phyloP scores from a whole-genome alignment of 2,113 vertebrate genomes.

The Colius striatus region DNA sequence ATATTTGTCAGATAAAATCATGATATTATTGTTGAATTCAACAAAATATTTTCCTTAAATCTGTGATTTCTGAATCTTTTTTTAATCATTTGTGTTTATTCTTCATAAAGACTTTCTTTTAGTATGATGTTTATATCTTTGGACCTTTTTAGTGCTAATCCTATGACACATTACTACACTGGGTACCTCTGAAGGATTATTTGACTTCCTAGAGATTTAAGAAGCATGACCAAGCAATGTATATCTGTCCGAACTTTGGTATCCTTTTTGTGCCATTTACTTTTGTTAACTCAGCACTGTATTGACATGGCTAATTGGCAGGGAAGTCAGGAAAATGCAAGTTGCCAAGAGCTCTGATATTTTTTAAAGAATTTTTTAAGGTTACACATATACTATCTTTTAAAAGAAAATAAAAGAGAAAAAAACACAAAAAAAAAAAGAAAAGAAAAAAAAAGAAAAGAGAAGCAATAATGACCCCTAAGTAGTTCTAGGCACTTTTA shows the following conservation, averaged over 20 bases:
- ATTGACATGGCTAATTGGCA: conserved; percentile 80
- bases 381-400: conserved; percentile 80
- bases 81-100: conserved; percentile 84
- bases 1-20: conserved; percentile 90
- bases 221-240: conserved; percentile 74
- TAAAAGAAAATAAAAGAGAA: conserved; percentile 71
- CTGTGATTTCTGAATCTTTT: conserved; percentile 84
- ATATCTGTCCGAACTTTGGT: conserved; percentile 72
- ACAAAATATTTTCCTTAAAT: conserved; percentile 88
- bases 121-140: conserved; percentile 83
- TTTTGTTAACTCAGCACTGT: conserved; percentile 76
- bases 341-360: conserved; percentile 83
- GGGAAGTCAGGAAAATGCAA: conserved; percentile 80
- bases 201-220: conserved; percentile 68
- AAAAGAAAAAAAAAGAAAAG: conserved; percentile 41
- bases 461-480: conserved; percentile 85
- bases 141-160: conserved; percentile 81
- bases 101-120: conserved; percentile 82
- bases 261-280: conserved; percentile 74
- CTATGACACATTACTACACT: conserved; percentile 81
- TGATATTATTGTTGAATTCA: conserved; percentile 86
- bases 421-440: conserved; percentile 20
- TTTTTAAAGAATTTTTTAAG: conserved; percentile 83
- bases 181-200: conserved; percentile 80
- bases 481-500: conserved; percentile 83